Evolutionary conservation across 2,113 vertebrate species (phyloP).

Genomic region (Pygathrix nemaeus): DNA sequence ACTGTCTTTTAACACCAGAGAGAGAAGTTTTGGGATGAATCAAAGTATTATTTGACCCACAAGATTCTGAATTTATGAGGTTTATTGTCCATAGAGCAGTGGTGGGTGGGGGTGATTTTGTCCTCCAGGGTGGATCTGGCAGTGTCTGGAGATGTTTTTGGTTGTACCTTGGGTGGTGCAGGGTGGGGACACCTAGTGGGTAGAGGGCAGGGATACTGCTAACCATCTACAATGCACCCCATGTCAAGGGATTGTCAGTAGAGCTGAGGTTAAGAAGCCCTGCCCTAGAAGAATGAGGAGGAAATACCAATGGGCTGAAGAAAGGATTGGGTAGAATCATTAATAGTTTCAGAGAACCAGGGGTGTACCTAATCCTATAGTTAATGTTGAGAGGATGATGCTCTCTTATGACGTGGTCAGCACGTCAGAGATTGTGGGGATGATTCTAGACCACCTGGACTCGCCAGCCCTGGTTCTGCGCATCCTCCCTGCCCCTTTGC

Average conservation of each 20-base stretch:
- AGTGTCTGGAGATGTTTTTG: not conserved
- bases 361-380: not conserved
- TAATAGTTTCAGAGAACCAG: not conserved
- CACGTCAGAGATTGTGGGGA: too few relatives aligned
- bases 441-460: not conserved
- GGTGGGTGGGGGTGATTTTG: not conserved
- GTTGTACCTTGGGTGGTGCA: not conserved
- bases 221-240: not conserved
- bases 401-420: not conserved
- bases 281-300: not conserved
- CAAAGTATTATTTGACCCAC: not conserved
- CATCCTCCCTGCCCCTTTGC: not conserved
- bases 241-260: not conserved
- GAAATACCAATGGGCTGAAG: not conserved
- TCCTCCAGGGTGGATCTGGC: not conserved
- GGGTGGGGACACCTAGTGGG: not conserved
- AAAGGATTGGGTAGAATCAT: not conserved
- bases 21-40: not conserved
- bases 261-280: not conserved
- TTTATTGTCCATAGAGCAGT: not conserved
- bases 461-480: not conserved
- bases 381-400: not conserved
- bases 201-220: not conserved
- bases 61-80: not conserved
- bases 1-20: not conserved